phyloP scores from a whole-genome alignment of 1,140 invertebrate species.

The Eumaeus atala region DNA sequence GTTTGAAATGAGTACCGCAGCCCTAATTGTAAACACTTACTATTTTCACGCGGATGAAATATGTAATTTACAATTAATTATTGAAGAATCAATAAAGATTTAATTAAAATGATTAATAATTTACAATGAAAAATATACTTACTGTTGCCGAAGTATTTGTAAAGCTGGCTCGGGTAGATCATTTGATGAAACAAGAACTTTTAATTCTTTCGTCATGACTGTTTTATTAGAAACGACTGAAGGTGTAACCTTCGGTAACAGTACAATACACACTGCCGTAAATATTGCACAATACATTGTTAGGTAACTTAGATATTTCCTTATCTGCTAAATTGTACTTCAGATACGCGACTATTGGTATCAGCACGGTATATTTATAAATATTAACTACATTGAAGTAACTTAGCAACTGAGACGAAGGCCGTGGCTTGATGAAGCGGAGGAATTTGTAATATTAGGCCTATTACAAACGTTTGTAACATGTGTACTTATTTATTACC shows the following conservation, averaged over 20 bases:
- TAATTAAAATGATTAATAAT: neutral
- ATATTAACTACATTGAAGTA: too few species aligned
- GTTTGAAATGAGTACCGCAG: neutral
- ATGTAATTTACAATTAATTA: too few species aligned
- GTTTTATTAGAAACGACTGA: constrained; percentile 23
- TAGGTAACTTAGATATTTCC: constrained; percentile 16
- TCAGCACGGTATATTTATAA: too few species aligned
- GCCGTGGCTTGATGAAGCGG: neutral
- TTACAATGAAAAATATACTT: constrained; percentile 30
- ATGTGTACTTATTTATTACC: too few species aligned
- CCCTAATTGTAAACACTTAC: too few species aligned
- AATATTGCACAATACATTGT: constrained; percentile 32
- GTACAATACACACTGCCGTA: constrained; percentile 24
- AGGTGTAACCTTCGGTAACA: constrained; percentile 22
- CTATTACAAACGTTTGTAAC: too few species aligned
- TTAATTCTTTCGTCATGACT: constrained; percentile 54
- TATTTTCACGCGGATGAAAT: too few species aligned
- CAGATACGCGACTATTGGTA: too few species aligned
- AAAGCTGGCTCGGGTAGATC: constrained; percentile 58
- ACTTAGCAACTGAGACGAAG: neutral
- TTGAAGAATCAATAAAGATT: too few species aligned
- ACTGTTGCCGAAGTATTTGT: constrained; percentile 58
- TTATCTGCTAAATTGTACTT: neutral
- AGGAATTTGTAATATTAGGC: too few species aligned
- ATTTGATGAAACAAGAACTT: constrained; percentile 67